These are phyloP conservation scores for Microhierax caerulescens DNA, from an alignment of 2,797 vertebrate species.

Conservation along the genomic window DNA sequence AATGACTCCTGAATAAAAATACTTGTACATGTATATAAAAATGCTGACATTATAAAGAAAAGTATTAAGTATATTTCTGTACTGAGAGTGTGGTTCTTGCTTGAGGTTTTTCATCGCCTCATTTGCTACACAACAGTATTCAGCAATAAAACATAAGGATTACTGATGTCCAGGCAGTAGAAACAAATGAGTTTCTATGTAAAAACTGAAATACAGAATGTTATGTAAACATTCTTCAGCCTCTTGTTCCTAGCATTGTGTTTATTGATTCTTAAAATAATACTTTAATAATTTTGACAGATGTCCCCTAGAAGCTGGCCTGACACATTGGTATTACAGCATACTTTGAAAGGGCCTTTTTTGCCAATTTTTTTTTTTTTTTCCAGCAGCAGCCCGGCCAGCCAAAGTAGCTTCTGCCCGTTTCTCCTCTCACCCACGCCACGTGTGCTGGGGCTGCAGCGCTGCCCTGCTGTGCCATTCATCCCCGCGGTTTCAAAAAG, in stretches of 20 bases:
- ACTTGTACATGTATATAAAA: not conserved
- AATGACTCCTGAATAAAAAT: not conserved
- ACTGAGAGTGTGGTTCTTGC: not conserved
- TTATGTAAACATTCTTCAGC: not conserved
- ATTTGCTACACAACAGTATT: not conserved
- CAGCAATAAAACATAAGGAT: not conserved
- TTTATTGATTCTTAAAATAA: slow-evolving; percentile 14
- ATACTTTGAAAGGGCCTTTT: not conserved
- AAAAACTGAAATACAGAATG: not conserved
- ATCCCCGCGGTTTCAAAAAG: slow-evolving; percentile 5
- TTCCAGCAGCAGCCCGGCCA: not conserved
- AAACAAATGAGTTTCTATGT: not conserved
- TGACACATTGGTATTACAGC: not conserved
- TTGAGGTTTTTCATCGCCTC: not conserved
- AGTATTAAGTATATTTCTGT: not conserved
- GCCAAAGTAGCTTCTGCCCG: not conserved
- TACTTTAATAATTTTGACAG: not conserved
- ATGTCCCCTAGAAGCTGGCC: not conserved
- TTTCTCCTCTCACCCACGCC: not conserved
- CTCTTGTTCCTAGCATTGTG: not conserved
- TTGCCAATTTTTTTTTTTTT: not conserved
- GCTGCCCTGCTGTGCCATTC: not conserved
- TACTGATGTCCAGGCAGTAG: not conserved
- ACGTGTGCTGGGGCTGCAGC: not conserved
- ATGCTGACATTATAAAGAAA: not conserved